A percentile compares a stretch with the other conserved stretches of the same genome.
phyloP scores from a whole-genome alignment of 1,140 invertebrate genomes.

The Aphaenogaster rudis region DNA sequence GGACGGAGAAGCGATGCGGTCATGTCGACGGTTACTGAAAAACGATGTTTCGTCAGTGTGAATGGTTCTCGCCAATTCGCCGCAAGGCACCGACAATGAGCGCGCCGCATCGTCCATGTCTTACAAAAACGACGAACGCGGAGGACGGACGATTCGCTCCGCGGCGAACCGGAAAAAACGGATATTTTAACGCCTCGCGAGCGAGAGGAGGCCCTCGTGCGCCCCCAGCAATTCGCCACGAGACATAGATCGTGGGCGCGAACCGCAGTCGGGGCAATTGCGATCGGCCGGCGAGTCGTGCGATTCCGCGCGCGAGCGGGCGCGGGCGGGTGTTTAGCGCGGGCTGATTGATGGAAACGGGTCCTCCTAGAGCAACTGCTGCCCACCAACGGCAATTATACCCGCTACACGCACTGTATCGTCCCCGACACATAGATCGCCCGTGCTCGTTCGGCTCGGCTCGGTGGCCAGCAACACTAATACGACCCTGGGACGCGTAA shows the following conservation, averaged over 20 bases:
- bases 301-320: conserved; percentile 56
- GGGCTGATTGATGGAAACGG: conserved; percentile 85
- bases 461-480: conserved; percentile 83
- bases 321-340: conserved; percentile 65
- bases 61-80: not conserved
- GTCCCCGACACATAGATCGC: conserved; percentile 84
- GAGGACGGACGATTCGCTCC: not conserved
- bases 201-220: not conserved
- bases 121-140: conserved; percentile 25
- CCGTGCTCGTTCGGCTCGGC: conserved; percentile 78
- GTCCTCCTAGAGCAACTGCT: conserved; percentile 83
- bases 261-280: conserved; percentile 63
- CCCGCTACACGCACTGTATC: conserved; percentile 81
- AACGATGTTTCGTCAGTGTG: not conserved
- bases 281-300: conserved; percentile 60
- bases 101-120: not conserved
- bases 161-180: not conserved
- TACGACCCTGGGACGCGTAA: conserved; percentile 80
- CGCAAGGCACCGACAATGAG: not conserved
- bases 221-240: conserved; percentile 36
- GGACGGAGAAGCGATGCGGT: not conserved
- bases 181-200: conserved; percentile 23
- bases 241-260: conserved; percentile 55
- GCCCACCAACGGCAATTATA: conserved; percentile 84
- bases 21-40: conserved; percentile 9